Base-by-base conservation (phyloP, 2,797 vertebrate species). In the Botia kubotai region DNA sequence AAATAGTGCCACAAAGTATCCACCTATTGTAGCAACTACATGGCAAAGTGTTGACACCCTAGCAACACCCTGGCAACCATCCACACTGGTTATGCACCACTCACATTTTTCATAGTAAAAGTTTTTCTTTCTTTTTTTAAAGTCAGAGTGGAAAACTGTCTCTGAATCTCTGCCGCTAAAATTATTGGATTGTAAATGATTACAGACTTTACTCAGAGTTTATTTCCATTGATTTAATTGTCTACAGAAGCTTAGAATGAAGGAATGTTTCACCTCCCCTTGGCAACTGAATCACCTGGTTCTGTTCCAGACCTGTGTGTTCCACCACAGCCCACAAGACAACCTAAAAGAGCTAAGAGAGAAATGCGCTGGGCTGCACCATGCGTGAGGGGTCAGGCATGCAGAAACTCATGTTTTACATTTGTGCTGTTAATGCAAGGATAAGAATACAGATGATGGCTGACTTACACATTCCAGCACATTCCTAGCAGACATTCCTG, bases 331-430 rank as follows among this genome's bases (percentile, higher is more conserved):
- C 82, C 65, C 3, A 84, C 85, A 86, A 90, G 86, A 85, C 88
- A 86, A 83, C 82, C 79, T 75, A 36, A 86, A 87, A 83, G 60
- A 50, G 8, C 75, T 62, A 16, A 90, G 77, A 86, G 87, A 89
- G 88, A 88, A 84, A 84, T 86, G 86, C 87, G 85, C 46, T 86
- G 82, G 86, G 87, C 85, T 77, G 83, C 84, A 80, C 12, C 58
- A 85, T 88, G 83, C 43, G 89, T 55, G n/a, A 89, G 90, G 91
- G 89, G 86, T 63, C 80, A 72, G 80, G 39, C 90, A 90, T 93
- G 92, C 84, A 77, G 63, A 82, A 87, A 81, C 85, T 85, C 89
- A 85, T 92, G 92, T 92, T 93, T 91, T 88, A 83, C 85, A 90
- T 93, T 93, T 92, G 85, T 85, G 77, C 75, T 77, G 84, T 67